Evolutionary conservation across 1,140 invertebrate genomes (phyloP).

Genomic region (Calosoma granatense): DNA sequence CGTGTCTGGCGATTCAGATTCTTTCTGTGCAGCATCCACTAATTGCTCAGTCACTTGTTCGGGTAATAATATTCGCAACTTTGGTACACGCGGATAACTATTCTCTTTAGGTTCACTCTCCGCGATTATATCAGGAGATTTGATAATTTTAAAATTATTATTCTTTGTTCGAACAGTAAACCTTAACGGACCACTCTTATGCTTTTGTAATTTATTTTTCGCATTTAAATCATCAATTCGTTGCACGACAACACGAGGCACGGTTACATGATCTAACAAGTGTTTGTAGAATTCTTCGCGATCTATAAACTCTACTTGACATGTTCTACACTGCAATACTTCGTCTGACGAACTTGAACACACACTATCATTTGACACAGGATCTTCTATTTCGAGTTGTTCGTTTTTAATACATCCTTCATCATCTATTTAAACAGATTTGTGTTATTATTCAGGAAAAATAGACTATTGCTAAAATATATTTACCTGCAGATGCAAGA

Average conservation of each 20-base stretch:
- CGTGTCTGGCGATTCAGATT: too few relatives aligned
- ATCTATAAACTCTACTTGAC: background rate
- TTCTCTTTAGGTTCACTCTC: background rate
- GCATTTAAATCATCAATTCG: background rate
- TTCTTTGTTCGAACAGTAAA: background rate
- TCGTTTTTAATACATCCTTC: background rate
- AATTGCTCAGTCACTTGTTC: background rate
- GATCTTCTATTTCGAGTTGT: background rate
- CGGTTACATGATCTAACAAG: background rate
- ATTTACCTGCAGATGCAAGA: too few relatives aligned
- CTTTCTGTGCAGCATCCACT: too few relatives aligned
- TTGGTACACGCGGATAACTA: background rate
- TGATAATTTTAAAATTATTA: conserved; percentile 2
- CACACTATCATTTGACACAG: background rate
- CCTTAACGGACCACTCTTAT: background rate
- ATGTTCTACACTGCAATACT: background rate
- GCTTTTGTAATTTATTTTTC: background rate
- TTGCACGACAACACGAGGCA: background rate
- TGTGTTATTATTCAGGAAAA: too few relatives aligned
- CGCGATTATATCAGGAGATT: background rate
- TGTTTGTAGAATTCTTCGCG: background rate
- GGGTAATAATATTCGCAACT: background rate
- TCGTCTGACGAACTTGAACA: background rate
- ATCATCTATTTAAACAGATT: background rate
- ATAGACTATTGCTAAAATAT: too few relatives aligned